Conservation (phyloP, 92 coral and sea anemone species). For the Paragorgia papillata region DNA sequence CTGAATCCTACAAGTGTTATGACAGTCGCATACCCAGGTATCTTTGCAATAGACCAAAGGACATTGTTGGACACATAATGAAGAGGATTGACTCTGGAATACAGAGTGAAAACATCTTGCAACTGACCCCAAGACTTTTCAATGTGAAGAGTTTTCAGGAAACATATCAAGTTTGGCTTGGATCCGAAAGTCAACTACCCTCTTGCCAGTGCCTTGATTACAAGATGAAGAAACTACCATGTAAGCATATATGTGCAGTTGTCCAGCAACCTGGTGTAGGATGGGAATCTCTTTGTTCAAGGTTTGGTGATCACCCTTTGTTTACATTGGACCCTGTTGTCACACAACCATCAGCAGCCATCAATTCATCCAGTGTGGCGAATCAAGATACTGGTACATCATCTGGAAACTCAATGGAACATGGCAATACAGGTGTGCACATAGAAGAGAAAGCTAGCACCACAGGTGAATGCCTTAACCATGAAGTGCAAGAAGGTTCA, state of each 20-base stretch:
- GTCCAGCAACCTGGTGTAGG: conserved; percentile 27
- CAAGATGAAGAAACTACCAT: conserved; percentile 18
- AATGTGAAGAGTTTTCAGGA: background rate
- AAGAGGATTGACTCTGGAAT: conserved; percentile 9
- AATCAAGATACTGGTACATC: background rate
- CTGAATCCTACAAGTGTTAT: conserved; percentile 19
- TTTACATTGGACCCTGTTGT: conserved; percentile 32
- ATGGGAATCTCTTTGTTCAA: conserved; percentile 32
- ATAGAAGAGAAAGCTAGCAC: too few species aligned
- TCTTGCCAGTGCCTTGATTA: conserved; percentile 22
- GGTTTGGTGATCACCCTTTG: conserved; percentile 15
- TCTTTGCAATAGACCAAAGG: conserved; percentile 15
- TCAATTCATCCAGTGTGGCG: conserved; percentile 2
- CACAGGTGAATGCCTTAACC: too few species aligned
- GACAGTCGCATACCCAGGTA: conserved; percentile 29
- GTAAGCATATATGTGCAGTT: too few species aligned
- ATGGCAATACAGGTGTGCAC: too few species aligned
- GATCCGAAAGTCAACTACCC: conserved; percentile 24
- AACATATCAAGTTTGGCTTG: conserved; percentile 26
- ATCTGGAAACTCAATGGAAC: background rate
- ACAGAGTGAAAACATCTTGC: background rate
- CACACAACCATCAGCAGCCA: conserved; percentile 3
- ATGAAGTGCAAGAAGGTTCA: too few species aligned
- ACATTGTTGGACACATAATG: conserved; percentile 30
- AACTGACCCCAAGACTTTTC: background rate